These are phyloP conservation scores for Stenurella melanura DNA, from an alignment of 2,888 invertebrate genomes.

Conservation along the genomic window DNA sequence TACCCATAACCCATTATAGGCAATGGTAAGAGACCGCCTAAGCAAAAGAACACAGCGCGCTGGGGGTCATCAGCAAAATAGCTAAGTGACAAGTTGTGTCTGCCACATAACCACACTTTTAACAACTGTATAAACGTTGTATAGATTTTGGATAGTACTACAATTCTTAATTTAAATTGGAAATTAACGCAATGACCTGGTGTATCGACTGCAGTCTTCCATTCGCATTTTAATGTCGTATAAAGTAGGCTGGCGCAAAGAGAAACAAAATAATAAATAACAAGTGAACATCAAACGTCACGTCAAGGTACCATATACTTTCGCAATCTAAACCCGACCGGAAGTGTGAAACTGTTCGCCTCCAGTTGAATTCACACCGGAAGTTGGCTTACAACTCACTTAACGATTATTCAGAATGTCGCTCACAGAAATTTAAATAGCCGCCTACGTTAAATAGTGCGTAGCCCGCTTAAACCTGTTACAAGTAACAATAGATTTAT, in stretches of 20 bases:
- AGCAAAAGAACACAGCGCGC: no score
- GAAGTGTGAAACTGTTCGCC: constrained; percentile 39
- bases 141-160: not conserved
- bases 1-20: no score
- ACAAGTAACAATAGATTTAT: constrained; percentile 1
- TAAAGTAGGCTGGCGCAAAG: not conserved
- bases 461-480: constrained; percentile 13
- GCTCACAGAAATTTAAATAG: constrained; percentile 46
- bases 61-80: no score
- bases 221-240: no score
- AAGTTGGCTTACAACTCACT: constrained; percentile 46
- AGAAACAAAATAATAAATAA: constrained; percentile 14
- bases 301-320: constrained; percentile 46
- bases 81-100: no score
- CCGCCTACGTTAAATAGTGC: constrained; percentile 42
- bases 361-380: constrained; percentile 45
- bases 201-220: not conserved
- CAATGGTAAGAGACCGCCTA: no score
- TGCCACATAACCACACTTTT: no score
- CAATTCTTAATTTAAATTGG: not conserved
- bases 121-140: no score
- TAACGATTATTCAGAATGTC: constrained; percentile 48
- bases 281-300: constrained; percentile 39
- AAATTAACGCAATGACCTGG: not conserved
- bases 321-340: constrained; percentile 46